phyloP scores from a whole-genome alignment of 92 coral and sea anemone genomes.

The Epizoanthus fatuus region DNA sequence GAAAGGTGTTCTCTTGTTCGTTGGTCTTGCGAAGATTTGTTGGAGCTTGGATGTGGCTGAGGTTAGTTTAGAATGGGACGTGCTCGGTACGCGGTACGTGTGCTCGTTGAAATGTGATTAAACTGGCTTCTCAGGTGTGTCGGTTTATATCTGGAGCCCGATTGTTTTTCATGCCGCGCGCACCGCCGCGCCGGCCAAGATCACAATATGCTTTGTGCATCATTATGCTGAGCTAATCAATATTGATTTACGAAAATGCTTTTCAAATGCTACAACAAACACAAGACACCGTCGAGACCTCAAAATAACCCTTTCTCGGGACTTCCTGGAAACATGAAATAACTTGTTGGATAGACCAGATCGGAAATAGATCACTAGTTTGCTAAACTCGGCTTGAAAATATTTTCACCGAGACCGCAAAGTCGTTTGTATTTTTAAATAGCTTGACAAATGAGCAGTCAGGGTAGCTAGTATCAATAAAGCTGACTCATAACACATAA shows the following conservation, averaged over 20 bases:
- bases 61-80: not conserved
- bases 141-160: not conserved
- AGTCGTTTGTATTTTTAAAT: not conserved
- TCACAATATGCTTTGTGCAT: constrained; percentile 44
- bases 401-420: no score
- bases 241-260: constrained; percentile 32
- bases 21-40: no score
- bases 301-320: not conserved
- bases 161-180: constrained; percentile 24
- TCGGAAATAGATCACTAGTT: no score
- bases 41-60: not conserved
- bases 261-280: constrained; percentile 34
- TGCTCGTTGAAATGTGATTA: no score
- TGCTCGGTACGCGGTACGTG: not conserved
- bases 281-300: not conserved
- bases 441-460: constrained; percentile 40
- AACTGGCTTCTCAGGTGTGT: not conserved
- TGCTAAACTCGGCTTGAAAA: no score
- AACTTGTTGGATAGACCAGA: not conserved
- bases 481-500: not conserved
- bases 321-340: not conserved
- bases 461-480: not conserved
- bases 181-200: not conserved
- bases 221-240: constrained; percentile 32
- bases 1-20: no score